Evolutionary conservation across 2,888 invertebrate genomes (phyloP), one percentile per base, ranked within the genome.

Genomic region (Clostera curtula): DNA sequence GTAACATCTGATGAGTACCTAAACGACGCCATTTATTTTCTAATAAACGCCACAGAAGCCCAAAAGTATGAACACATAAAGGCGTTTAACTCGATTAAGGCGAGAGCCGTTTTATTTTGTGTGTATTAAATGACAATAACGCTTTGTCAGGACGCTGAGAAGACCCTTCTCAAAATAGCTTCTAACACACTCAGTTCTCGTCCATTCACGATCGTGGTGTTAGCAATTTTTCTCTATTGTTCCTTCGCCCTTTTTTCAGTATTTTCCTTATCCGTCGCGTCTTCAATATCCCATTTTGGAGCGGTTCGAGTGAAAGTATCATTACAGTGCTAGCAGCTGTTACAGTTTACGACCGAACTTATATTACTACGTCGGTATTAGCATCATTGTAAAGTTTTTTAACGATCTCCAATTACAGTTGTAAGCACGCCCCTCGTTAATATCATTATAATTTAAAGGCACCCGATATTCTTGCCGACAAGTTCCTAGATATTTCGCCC

Each of bases 341-440:
- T 77, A 76, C 79, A 61, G 44, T 75, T 79, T 73, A 73, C 65
- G 65, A 49, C 49, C 58, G 37, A 79, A 79, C 72, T 79, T 76
- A 62, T 69, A 70, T 74, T 69, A 75, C 69, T 72, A 76, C 67
- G 68, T 64, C n/a, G n/a, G n/a, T 65, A 58, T 51, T 41, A 56
- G 56, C 64, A 63, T 67, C 65, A 68, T 65, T 69, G 60, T 63
- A 61, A 72, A 70, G 54, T 72, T 70, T 39, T 51, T 49, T 53
- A 65, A 57, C 57, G 47, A 56, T 52, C 54, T 49, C 51, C 53
- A 60, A 63, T 66, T 62, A 64, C 41, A 48, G 29, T 28, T 24
- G 31, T 25, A 34, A 40, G 44, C 48, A 47, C 44, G 39, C 40
- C 36, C 29, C 15, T 34, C 40, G 32, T 41, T 42, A 26, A 6